A percentile compares a stretch with the other conserved stretches of the same genome.
Conservation (phyloP, 2,888 invertebrate genomes). For the Tipula confusa region DNA sequence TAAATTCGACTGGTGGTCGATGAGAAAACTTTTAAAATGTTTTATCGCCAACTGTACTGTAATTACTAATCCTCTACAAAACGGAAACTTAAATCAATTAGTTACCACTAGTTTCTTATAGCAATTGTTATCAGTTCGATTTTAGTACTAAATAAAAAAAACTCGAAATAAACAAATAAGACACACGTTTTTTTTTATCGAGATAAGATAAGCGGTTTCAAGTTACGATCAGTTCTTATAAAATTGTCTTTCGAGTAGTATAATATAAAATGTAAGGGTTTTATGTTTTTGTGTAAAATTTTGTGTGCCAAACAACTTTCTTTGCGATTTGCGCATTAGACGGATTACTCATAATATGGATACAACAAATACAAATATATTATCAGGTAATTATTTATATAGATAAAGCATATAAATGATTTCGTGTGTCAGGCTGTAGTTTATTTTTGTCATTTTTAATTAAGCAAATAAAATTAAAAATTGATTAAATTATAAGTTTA, state of each 20-base stretch:
- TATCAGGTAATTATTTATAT: not conserved
- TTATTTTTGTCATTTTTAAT: not conserved
- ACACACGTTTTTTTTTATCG: not conserved
- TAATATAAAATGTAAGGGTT: not conserved
- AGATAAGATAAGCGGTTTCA: not conserved
- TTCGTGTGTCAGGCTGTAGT: not conserved
- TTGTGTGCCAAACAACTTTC: not conserved
- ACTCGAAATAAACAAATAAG: not conserved
- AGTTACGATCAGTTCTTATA: not conserved
- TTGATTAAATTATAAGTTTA: slow-evolving; percentile 15
- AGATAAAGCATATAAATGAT: no score
- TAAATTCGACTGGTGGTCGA: no score
- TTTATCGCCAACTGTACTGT: no score
- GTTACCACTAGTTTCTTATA: not conserved
- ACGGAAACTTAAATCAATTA: not conserved
- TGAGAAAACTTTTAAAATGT: no score
- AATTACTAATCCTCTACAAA: not conserved
- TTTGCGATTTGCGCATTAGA: not conserved
- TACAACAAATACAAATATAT: not conserved
- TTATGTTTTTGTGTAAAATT: not conserved
- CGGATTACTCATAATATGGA: not conserved
- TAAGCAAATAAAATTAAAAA: slow-evolving; percentile 16
- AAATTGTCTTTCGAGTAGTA: not conserved
- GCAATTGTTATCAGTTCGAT: not conserved
- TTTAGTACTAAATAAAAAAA: not conserved